Conservation (phyloP, 2,888 invertebrate genomes). For the Eupithecia pulchellata region DNA sequence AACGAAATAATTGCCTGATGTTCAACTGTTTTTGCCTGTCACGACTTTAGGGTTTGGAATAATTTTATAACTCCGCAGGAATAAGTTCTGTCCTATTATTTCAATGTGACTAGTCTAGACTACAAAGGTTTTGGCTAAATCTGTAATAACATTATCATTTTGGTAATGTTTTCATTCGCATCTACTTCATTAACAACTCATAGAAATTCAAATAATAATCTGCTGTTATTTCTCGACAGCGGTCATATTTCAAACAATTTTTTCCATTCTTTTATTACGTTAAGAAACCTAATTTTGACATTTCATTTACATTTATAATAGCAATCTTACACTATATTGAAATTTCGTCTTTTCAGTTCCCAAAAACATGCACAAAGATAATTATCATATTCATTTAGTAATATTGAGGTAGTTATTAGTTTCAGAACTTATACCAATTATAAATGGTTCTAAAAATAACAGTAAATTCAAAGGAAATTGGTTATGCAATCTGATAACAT, state of each 20-base stretch:
- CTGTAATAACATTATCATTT: background rate
- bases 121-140: background rate
- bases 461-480: conserved; percentile 69
- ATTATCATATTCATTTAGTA: conserved; percentile 84
- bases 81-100: background rate
- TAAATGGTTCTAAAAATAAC: conserved; percentile 81
- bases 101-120: conserved; percentile 6
- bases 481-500: conserved; percentile 53
- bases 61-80: background rate
- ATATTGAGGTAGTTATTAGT: conserved; percentile 86
- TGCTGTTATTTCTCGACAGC: background rate
- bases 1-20: conserved; percentile 30
- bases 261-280: conserved; percentile 74
- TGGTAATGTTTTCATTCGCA: background rate
- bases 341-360: conserved; percentile 77
- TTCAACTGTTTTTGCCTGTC: background rate
- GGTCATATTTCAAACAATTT: background rate
- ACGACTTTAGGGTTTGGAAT: conserved; percentile 5
- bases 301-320: conserved; percentile 82
- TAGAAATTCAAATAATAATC: background rate
- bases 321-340: conserved; percentile 81
- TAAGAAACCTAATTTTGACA: conserved; percentile 85
- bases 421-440: conserved; percentile 85
- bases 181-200: background rate
- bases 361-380: conserved; percentile 85